A percentile compares a stretch with the other conserved stretches of the same genome.
phyloP scores from a whole-genome alignment of 37 sponge, comb jelly and placozoan species.

The Diacarnus erythraeanus region DNA sequence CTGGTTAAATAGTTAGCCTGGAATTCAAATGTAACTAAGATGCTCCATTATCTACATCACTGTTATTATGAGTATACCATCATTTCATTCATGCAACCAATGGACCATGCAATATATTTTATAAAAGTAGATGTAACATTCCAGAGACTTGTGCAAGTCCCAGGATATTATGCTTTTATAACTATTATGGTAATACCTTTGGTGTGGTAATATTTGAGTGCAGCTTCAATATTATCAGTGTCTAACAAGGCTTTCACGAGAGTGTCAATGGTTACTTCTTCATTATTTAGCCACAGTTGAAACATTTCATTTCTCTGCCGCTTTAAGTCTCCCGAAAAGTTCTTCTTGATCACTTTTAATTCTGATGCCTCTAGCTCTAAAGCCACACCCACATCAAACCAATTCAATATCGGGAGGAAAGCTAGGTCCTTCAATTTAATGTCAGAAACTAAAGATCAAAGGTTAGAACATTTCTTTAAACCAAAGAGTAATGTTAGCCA shows the following conservation, averaged over 20 bases:
- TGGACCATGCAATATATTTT: no score
- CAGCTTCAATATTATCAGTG: neutral
- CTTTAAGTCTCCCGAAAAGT: neutral
- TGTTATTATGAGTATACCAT: no score
- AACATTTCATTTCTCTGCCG: neutral
- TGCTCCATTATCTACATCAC: no score
- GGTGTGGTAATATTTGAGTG: neutral
- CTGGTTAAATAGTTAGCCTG: no score
- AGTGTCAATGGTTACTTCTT: neutral
- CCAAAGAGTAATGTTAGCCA: no score
- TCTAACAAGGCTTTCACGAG: neutral
- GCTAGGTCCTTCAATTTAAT: neutral
- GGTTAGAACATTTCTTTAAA: neutral
- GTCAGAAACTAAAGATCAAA: no score
- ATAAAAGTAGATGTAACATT: no score
- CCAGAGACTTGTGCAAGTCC: no score
- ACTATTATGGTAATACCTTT: no score
- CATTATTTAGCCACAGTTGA: neutral
- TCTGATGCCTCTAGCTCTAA: neutral
- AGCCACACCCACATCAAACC: constrained; percentile 9
- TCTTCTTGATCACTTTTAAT: neutral
- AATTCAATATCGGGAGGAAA: neutral
- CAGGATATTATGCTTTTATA: no score
- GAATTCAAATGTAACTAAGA: no score
- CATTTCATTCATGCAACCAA: no score